These are phyloP conservation scores for Fundulus diaphanus DNA, from an alignment of 2,797 vertebrate species.

Conservation along the genomic window DNA sequence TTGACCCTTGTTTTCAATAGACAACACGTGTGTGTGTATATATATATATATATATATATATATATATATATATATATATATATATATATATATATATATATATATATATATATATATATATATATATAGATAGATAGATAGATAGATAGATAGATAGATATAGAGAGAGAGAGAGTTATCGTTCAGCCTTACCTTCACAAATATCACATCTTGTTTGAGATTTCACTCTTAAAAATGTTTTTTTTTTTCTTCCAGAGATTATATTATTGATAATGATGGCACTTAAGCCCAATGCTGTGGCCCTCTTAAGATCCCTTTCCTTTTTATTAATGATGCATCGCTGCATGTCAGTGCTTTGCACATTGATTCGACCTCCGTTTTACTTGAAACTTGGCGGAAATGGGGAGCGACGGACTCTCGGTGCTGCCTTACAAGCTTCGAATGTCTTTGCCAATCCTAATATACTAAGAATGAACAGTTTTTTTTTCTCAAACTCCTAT, in stretches of 20 bases:
- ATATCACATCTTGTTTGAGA: neutral
- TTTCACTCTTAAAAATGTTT: neutral
- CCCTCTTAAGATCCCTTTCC: neutral
- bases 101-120: too few species aligned
- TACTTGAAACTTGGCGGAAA: neutral
- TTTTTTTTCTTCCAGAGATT: neutral
- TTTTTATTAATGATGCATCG: neutral
- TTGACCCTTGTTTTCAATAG: too few species aligned
- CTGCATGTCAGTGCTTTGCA: neutral
- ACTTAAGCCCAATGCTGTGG: neutral
- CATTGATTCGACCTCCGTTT: neutral
- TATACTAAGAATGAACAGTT: slow-evolving; percentile 7
- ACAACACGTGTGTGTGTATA: too few species aligned
- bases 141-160: too few species aligned
- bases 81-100: too few species aligned
- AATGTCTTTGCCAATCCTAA: slow-evolving; percentile 13
- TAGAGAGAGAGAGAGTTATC: too few species aligned
- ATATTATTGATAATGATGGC: neutral
- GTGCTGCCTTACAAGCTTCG: neutral
- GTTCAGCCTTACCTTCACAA: neutral
- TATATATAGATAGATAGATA: too few species aligned
- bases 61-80: too few species aligned
- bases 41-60: too few species aligned
- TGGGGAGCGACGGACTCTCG: neutral
- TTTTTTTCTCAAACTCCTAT: slow-evolving; percentile 21